Conservation (phyloP, 2,888 invertebrate species). For the Melinopterus prodromus region DNA sequence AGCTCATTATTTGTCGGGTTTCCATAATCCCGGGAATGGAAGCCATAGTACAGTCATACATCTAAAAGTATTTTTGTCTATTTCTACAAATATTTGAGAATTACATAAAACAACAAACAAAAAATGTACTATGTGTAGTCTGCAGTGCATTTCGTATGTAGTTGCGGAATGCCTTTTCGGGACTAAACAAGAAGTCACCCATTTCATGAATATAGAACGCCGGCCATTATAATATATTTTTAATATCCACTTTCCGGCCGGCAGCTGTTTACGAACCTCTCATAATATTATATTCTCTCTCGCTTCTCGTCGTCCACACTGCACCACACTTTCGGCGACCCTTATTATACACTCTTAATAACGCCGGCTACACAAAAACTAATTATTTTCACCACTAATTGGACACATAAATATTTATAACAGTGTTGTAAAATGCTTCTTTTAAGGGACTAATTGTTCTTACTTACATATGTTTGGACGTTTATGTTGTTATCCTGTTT, state of each 20-base stretch:
- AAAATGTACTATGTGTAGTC: not conserved
- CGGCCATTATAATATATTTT: slow-evolving; percentile 41
- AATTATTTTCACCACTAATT: slow-evolving; percentile 39
- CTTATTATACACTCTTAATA: slow-evolving; percentile 33
- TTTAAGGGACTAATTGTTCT: slow-evolving; percentile 22
- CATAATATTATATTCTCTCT: slow-evolving; percentile 13
- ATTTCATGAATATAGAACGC: slow-evolving; percentile 41
- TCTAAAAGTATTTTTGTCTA: too few relatives aligned
- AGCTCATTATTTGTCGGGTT: too few relatives aligned
- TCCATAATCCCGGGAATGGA: too few relatives aligned
- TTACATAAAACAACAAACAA: not conserved
- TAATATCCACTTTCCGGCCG: slow-evolving; percentile 36
- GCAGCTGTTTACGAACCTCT: slow-evolving; percentile 37
- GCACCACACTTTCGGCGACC: slow-evolving; percentile 18
- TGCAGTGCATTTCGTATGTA: not conserved
- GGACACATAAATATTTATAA: slow-evolving; percentile 38
- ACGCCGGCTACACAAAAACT: slow-evolving; percentile 34
- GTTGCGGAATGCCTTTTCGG: not conserved
- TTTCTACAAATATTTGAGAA: too few relatives aligned
- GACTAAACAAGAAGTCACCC: slow-evolving; percentile 11
- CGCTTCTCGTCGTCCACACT: slow-evolving; percentile 5
- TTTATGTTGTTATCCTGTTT: slow-evolving; percentile 21
- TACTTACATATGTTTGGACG: slow-evolving; percentile 24
- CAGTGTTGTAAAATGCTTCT: slow-evolving; percentile 24
- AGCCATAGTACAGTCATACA: too few relatives aligned